Base-by-base conservation (phyloP, 2,797 vertebrate genomes). In the Hemibagrus guttatus region DNA sequence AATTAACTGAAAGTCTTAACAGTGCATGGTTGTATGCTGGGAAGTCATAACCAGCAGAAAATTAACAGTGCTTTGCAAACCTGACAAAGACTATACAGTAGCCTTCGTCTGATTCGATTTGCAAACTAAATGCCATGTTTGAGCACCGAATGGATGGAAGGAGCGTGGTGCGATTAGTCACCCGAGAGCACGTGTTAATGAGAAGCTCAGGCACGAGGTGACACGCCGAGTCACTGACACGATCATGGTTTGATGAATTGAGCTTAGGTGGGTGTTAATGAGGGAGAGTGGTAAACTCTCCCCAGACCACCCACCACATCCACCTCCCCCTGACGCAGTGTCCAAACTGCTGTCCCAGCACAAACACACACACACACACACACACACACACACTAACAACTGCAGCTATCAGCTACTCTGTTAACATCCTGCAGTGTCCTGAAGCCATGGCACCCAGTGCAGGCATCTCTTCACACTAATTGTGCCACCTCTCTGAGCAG, bases 251-350 rank as follows among this genome's bases (percentile, higher is more conserved):
- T 93, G 93, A 95, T 94, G 86, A 91, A 92, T 91, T 88, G 76
- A 91, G 92, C 91, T 89, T 89, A 88, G 90, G 83, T 83, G 88
- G 83, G 92, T 92, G 91, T 93, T 94, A 94, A 95, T 94, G 91
- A 93, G 91, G 90, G 90, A 90, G 91, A 89, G 79, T 87, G 86
- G 87, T 88, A 72, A 81, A 42, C 83, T 69, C 56, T 85, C 58
- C 56, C 46, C 52, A 85, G 42, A 76, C 69, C 81, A 54, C 58
- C 21, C 8, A 84, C 28, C 58, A 68, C 71, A 46, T 42, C 4
- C 6, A 3, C 12, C 28, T 68, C 68, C 42, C 81, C 76, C 87
- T 85, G 68, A 89, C 35, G 63, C 89, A 84, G 84, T 74, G 71
- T 52, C 83, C 56, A 68, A 83, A 86, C 54, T 89, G 88, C 90